Percentiles rank a stretch among this genome's conserved stretches.
phyloP scores from a whole-genome alignment of 2,113 vertebrate genomes.

The Pteronura brasiliensis region DNA sequence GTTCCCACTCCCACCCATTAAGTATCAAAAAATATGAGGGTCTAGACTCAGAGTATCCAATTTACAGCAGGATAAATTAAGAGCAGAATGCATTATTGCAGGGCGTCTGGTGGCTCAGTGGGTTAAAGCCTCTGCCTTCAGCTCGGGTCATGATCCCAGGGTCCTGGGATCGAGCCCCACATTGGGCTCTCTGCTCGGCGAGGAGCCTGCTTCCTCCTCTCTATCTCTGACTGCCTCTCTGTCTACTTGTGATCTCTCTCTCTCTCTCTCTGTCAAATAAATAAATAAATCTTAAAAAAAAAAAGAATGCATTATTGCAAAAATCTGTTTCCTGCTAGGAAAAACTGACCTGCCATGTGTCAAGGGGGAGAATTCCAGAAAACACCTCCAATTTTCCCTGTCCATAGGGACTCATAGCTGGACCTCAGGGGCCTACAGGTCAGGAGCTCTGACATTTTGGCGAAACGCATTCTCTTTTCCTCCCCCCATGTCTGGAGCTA shows the following conservation, averaged over 20 bases:
- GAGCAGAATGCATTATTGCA: background rate
- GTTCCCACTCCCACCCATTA: background rate
- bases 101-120: too few species aligned
- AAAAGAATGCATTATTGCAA: background rate
- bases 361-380: background rate
- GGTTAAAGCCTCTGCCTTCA: too few species aligned
- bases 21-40: background rate
- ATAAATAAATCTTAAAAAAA: too few species aligned
- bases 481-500: background rate
- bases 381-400: background rate
- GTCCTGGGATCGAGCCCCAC: too few species aligned
- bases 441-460: background rate
- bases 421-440: background rate
- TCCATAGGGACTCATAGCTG: fast-evolving
- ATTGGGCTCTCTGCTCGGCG: too few species aligned
- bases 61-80: background rate
- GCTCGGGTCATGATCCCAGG: too few species aligned
- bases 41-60: background rate
- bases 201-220: too few species aligned
- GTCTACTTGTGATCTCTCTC: too few species aligned
- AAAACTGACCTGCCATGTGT: background rate
- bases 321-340: background rate
- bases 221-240: too few species aligned
- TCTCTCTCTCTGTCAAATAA: too few species aligned
- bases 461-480: background rate